Base-by-base conservation (phyloP, 2,797 vertebrate genomes). In the Vultur gryphus region DNA sequence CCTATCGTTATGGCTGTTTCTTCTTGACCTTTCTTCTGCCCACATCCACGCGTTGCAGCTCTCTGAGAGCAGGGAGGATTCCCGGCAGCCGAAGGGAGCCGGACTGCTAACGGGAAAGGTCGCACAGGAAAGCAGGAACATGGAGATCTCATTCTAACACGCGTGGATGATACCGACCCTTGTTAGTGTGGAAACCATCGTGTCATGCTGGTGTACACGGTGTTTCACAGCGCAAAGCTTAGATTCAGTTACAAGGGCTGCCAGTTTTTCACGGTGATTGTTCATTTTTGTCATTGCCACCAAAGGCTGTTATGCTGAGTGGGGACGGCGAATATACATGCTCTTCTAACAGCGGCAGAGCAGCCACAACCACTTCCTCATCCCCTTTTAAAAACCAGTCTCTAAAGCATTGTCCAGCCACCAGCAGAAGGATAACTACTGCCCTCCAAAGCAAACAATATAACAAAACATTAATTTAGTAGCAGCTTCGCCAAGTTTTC, bases 71-170 rank as follows among this genome's bases (percentile, higher is more conserved):
- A 14, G 18, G n/a, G 54, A 70, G 55, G 26, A 23, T 8, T 70
- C 59, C 64, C 21, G 3, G 52, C 18, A 85, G 69, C 25, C 6
- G 0, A 29, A 44, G 21, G 43, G 46, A 79, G 55, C 10, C 2
- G 3, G 52, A 6, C 25, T 4, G 24, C 46, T 10, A 10, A 25
- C 0, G 2, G 58, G 41, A 48, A 59, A 48, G 5, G 65, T 26
- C 10, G 3, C 19, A 7, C 19, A 15, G 61, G 48, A 25, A 13
- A 54, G 61, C 20, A 4, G 55, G 54, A 44, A 13, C 5, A 6
- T 0, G 2, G 73, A 31, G 43, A 48, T 12, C 23, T n/a, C 1
- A 0, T 4, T 8, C 10, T 11, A 14, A 7, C 35, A 7, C 0
- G 9, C 2, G 2, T 10, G 58, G 58, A 8, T 17, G 33, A 6